Evolutionary conservation across 2,797 vertebrate genomes (phyloP).

Genomic region (Parauchenoglanis punctatus): DNA sequence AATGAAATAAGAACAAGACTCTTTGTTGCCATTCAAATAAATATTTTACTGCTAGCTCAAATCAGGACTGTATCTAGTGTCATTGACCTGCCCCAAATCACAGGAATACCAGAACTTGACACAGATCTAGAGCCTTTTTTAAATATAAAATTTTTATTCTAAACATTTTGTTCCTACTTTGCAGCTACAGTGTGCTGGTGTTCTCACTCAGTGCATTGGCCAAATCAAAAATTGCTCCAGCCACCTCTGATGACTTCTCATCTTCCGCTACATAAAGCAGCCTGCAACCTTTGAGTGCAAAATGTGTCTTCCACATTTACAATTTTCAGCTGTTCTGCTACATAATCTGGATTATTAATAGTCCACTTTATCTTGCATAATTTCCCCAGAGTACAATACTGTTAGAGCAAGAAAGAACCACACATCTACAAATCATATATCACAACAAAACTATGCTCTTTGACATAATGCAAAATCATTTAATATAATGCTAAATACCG

Average conservation of each 20-base stretch:
- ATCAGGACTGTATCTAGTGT: background rate
- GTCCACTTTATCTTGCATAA: constrained; percentile 16
- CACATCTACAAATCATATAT: background rate
- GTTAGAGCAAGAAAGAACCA: background rate
- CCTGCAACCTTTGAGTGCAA: background rate
- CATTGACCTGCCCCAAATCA: background rate
- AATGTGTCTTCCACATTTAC: constrained; percentile 15
- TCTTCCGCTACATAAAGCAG: constrained; percentile 3
- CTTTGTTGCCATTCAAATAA: background rate
- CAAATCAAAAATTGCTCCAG: constrained; percentile 5
- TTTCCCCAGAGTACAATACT: constrained; percentile 7
- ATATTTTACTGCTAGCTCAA: background rate
- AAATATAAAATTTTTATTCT: background rate
- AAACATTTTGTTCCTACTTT: background rate
- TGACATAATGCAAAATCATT: background rate
- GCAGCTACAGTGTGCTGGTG: background rate
- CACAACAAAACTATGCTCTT: background rate
- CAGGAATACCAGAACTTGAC: background rate
- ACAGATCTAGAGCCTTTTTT: background rate
- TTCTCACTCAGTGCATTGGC: background rate
- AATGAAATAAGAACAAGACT: background rate
- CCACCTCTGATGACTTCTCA: constrained; percentile 2
- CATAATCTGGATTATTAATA: constrained; percentile 2
- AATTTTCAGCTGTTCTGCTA: background rate
- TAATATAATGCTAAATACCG: background rate